A percentile compares a stretch with the other conserved stretches of the same genome.
These are phyloP conservation scores for Entomyzon cyanotis DNA, from an alignment of 2,113 vertebrate species.

Conservation along the genomic window DNA sequence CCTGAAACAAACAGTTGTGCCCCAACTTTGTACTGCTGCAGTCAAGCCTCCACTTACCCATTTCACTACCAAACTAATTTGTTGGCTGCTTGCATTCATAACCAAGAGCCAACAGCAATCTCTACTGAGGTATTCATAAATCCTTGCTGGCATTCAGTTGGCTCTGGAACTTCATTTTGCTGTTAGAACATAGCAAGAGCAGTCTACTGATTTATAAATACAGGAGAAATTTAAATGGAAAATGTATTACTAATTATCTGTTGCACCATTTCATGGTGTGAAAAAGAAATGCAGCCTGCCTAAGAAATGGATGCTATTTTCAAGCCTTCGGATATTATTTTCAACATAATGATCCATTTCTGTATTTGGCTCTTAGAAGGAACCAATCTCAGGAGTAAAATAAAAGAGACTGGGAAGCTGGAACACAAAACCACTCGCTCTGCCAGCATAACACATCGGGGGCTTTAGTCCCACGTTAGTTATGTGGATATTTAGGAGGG, in stretches of 20 bases:
- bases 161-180: constrained; percentile 20
- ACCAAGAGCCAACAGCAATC: neutral
- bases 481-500: neutral
- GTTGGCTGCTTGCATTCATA: neutral
- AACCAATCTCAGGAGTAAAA: neutral
- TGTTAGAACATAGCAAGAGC: constrained; percentile 35
- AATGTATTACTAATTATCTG: constrained; percentile 20
- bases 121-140: constrained; percentile 15
- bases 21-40: neutral
- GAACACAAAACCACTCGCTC: neutral
- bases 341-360: constrained; percentile 24
- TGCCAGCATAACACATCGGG: neutral
- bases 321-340: constrained; percentile 6
- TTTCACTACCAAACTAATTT: neutral
- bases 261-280: neutral
- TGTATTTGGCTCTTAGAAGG: neutral
- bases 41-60: neutral
- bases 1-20: neutral
- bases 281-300: constrained; percentile 46
- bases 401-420: neutral
- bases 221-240: neutral
- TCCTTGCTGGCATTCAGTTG: constrained; percentile 23
- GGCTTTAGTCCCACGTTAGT: neutral
- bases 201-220: neutral
- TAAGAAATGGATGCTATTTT: constrained; percentile 41